Percentiles rank a stretch among this genome's conserved stretches.
These are phyloP conservation scores for Verasper variegatus DNA, from an alignment of 2,113 vertebrate genomes.

Conservation along the genomic window DNA sequence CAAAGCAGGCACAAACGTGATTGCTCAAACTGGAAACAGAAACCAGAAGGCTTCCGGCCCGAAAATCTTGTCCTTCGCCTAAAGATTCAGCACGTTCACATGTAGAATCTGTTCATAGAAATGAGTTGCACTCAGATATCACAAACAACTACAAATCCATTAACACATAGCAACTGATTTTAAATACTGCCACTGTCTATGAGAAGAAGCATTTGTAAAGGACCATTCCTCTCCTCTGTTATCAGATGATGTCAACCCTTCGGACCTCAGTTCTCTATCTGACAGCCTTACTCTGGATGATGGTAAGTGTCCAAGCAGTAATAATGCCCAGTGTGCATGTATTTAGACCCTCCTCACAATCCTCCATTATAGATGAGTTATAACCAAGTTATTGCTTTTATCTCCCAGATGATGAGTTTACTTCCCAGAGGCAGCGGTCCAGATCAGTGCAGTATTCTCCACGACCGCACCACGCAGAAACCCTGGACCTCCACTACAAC, in stretches of 20 bases:
- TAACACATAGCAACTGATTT: background rate
- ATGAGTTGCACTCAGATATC: background rate
- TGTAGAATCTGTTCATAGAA: too few relatives aligned
- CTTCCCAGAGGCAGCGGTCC: slow-evolving; percentile 84
- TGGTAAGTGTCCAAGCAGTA: slow-evolving; percentile 79
- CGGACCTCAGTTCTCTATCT: slow-evolving; percentile 92
- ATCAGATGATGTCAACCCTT: slow-evolving; percentile 91
- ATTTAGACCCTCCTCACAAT: background rate
- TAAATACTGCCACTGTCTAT: background rate
- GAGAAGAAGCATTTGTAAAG: slow-evolving; percentile 4
- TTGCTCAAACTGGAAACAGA: too few relatives aligned
- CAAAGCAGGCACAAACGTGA: too few relatives aligned
- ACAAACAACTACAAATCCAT: background rate
- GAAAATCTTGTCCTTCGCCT: too few relatives aligned
- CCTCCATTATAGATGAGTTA: slow-evolving; percentile 5
- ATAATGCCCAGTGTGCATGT: background rate
- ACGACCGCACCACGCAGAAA: slow-evolving; percentile 87
- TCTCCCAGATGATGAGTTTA: slow-evolving; percentile 80
- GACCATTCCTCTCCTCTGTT: slow-evolving; percentile 43
- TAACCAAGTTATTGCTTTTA: slow-evolving; percentile 24
- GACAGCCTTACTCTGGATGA: slow-evolving; percentile 93
- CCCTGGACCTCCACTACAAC: slow-evolving; percentile 76
- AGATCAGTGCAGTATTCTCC: slow-evolving; percentile 90
- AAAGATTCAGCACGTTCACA: too few relatives aligned
- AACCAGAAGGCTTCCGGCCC: too few relatives aligned